phyloP scores from a whole-genome alignment of 2,888 invertebrate genomes.

The Taenaris catops region DNA sequence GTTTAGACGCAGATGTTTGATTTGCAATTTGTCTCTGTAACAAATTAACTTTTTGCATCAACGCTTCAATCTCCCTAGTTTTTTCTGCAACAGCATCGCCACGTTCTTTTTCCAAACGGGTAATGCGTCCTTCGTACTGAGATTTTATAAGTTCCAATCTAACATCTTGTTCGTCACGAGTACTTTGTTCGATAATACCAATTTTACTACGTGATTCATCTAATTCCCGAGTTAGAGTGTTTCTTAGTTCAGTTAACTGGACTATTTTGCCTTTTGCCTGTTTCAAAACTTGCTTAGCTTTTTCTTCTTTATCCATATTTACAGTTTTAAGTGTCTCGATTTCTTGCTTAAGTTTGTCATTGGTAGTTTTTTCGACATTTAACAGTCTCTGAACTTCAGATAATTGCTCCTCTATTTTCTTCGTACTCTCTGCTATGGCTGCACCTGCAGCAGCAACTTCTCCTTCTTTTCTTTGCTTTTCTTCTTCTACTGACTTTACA shows the following conservation, averaged over 20 bases:
- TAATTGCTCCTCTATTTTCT: conserved; percentile 70
- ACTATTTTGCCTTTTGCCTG: conserved; percentile 88
- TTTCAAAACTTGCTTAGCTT: conserved; percentile 83
- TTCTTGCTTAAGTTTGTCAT: conserved; percentile 83
- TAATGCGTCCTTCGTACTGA: conserved; percentile 84
- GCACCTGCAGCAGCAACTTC: conserved; percentile 72
- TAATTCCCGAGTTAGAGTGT: conserved; percentile 79
- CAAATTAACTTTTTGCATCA: conserved; percentile 84
- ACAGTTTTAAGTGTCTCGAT: conserved; percentile 79
- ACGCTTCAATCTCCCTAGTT: conserved; percentile 83
- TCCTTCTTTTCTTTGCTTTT: conserved; percentile 78
- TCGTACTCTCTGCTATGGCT: conserved; percentile 67
- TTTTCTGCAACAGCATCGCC: conserved; percentile 82
- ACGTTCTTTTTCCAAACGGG: conserved; percentile 86
- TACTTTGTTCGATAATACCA: conserved; percentile 70
- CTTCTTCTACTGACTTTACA: conserved; percentile 82
- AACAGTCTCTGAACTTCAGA: conserved; percentile 62
- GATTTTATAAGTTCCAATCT: conserved; percentile 82
- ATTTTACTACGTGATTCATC: conserved; percentile 72
- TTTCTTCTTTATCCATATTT: conserved; percentile 82
- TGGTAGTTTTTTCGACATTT: conserved; percentile 74
- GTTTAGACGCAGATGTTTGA: conserved; percentile 85
- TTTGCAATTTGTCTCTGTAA: conserved; percentile 85
- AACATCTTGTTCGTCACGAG: conserved; percentile 78
- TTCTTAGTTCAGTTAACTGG: conserved; percentile 85